Base-by-base conservation (phyloP, 2,888 invertebrate genomes). In the Xiphydria camelus region DNA sequence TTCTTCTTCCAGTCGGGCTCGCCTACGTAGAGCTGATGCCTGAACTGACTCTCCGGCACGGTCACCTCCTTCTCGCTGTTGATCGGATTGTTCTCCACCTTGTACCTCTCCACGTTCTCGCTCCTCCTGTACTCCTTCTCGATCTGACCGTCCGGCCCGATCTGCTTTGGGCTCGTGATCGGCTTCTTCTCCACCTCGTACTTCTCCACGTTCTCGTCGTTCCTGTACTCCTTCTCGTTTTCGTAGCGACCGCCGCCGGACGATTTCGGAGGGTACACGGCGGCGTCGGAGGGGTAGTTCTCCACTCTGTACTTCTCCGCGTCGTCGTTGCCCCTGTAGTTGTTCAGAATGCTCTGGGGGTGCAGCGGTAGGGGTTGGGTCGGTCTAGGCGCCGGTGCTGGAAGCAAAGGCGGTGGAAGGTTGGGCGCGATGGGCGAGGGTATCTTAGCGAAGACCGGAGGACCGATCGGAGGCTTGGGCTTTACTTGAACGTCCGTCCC, bases 351-450 rank as follows among this genome's bases (percentile, higher is more conserved):
- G n/a, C n/a, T n/a, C n/a, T n/a, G n/a, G n/a, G n/a, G n/a, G 6
- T 4, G 12, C 29, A 29, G 0, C 1, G 34, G 34, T 9, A 34
- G 15, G 7, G 33, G 34, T 6, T 41, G 19, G 1, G 29, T 4
- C n/a, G 33, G 33, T 25, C 21, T 26, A 4, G 43, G 20, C 1
- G 18, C 21, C 20, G 44, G 31, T 7, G 54, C 39, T 1, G 61
- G 57, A 4, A 56, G 53, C 4, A 57, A 51, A 0, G 59, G 47
- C 3, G 64, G 33, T 1, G 61, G 56, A 4, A 71, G 51, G 32
- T 67, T 59, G 0, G 67, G 70, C 2, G 64, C 60, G 1, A 70
- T 48, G 0, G 73, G 73, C 20, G 72, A 41, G 1, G 75, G 74
- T 6, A 75, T 73, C 21, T 64, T 66, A 0, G 71, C 61, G 18